Evolutionary conservation across 2,113 vertebrate genomes (phyloP).

Genomic region (Anolis carolinensis): DNA sequence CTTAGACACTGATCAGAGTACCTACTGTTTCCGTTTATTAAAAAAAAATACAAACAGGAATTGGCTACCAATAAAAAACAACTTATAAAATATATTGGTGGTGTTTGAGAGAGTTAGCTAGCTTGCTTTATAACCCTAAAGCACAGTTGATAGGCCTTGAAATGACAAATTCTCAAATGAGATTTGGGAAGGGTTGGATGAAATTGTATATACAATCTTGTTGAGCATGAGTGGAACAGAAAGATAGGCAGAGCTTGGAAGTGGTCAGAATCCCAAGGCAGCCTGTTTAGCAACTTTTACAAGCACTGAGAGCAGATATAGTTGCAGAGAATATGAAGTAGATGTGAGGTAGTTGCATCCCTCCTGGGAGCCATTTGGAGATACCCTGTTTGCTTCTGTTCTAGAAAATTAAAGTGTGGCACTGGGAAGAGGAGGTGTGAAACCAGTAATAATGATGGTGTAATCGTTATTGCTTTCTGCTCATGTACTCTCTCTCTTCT

Average conservation of each 20-base stretch:
- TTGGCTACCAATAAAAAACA: not conserved
- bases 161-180: not conserved
- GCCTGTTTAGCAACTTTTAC: too few relatives aligned
- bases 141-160: not conserved
- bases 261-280: too few relatives aligned
- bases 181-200: not conserved
- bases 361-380: not conserved
- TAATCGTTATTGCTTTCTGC: not conserved
- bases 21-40: not conserved
- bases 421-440: not conserved
- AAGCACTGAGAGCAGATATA: not conserved
- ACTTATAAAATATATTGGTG: not conserved
- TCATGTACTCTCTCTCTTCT: not conserved
- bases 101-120: not conserved
- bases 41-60: not conserved
- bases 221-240: not conserved
- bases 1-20: slow-evolving; percentile 23
- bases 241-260: not conserved
- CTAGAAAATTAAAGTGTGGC: not conserved
- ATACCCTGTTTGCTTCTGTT: not conserved
- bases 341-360: not conserved
- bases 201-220: not conserved
- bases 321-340: not conserved
- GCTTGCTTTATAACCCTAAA: not conserved
- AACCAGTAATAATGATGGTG: not conserved